Percentiles rank a stretch among this genome's conserved stretches.
phyloP scores from a whole-genome alignment of 2,888 invertebrate genomes.

The Zeuzera pyrina region DNA sequence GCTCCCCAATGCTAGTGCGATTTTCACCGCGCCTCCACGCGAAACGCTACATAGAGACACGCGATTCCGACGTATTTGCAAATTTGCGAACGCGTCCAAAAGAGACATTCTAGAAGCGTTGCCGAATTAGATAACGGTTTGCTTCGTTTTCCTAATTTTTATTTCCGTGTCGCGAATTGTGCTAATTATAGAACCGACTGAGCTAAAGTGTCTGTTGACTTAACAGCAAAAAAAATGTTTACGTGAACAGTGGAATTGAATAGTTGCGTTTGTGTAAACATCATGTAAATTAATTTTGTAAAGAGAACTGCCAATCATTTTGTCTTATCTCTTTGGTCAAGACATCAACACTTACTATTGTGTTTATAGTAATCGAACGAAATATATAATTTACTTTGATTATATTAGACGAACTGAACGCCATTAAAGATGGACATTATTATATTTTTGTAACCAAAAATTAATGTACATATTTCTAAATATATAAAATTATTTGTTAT shows the following conservation, averaged over 20 bases:
- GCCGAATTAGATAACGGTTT: not conserved
- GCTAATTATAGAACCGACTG: slow-evolving; percentile 30
- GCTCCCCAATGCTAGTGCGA: slow-evolving; percentile 66
- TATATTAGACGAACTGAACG: too few species aligned
- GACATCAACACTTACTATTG: too few species aligned
- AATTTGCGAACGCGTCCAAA: slow-evolving; percentile 22
- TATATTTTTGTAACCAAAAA: too few species aligned
- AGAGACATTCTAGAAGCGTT: not conserved
- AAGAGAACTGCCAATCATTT: not conserved
- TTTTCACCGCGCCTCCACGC: slow-evolving; percentile 67
- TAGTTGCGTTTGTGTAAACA: too few species aligned
- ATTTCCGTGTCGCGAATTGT: slow-evolving; percentile 28
- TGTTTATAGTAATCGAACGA: too few species aligned
- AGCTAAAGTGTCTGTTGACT: slow-evolving; percentile 16
- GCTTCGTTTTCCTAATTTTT: not conserved
- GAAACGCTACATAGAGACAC: slow-evolving; percentile 49
- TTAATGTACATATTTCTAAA: too few species aligned
- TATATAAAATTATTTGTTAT: too few species aligned
- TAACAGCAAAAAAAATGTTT: slow-evolving; percentile 15
- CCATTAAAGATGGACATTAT: not conserved
- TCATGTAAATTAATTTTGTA: too few species aligned
- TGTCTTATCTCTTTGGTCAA: too few species aligned
- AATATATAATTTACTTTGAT: too few species aligned
- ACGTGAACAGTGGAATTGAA: slow-evolving; percentile 29
- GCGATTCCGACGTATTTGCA: slow-evolving; percentile 35